phyloP scores from a whole-genome alignment of 2,113 vertebrate species.

The Notiomystis cincta region DNA sequence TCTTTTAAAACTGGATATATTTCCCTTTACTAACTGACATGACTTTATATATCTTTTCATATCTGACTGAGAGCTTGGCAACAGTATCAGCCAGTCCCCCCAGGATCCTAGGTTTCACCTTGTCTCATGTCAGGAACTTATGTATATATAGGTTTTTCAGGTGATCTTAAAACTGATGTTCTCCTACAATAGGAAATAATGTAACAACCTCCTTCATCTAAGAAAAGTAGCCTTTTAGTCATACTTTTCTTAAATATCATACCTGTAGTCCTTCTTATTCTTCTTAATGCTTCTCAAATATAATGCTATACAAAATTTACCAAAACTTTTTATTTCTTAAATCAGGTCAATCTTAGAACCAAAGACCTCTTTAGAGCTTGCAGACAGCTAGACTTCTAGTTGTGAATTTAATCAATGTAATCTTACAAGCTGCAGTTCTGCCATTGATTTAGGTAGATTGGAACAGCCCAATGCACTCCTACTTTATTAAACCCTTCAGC shows the following conservation, averaged over 20 bases:
- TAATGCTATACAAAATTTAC: background rate
- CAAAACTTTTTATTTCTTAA: background rate
- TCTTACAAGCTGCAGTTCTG: background rate
- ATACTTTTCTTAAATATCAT: background rate
- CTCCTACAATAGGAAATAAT: background rate
- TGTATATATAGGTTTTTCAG: background rate
- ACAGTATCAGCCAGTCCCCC: background rate
- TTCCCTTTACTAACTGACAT: background rate
- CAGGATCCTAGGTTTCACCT: background rate
- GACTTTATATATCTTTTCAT: background rate
- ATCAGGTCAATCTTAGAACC: background rate
- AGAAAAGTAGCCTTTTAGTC: background rate
- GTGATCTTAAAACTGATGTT: background rate
- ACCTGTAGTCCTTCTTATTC: background rate
- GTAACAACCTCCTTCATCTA: too few relatives aligned
- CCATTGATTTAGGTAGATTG: background rate
- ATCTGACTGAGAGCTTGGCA: background rate
- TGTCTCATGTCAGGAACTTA: background rate
- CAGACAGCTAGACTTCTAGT: background rate
- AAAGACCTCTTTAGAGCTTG: background rate
- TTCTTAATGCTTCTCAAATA: background rate
- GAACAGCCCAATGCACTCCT: background rate
- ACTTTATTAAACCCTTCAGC: background rate
- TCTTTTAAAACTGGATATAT: background rate
- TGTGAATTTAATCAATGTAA: background rate